Evolutionary conservation across 2,888 invertebrate species (phyloP), one percentile per base, ranked within the genome.

Genomic region (Trissoscelio sp.): DNA sequence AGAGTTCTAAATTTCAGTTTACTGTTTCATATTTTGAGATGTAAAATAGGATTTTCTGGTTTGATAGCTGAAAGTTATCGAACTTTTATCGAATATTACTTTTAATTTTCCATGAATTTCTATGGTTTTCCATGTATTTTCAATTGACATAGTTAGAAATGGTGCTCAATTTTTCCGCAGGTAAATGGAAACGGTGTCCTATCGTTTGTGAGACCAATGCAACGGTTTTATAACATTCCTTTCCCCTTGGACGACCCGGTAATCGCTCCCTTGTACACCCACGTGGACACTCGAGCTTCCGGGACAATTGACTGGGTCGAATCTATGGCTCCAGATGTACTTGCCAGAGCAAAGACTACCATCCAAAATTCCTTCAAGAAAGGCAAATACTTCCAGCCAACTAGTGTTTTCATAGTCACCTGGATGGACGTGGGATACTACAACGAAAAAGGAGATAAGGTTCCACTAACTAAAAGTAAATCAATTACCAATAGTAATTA

Each of bases 101-200:
- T n/a, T n/a, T n/a, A n/a, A n/a, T n/a, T n/a, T n/a, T n/a, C n/a
- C n/a, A n/a, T n/a, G n/a, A n/a, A n/a, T n/a, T n/a, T n/a, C n/a
- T n/a, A n/a, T n/a, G n/a, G n/a, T n/a, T n/a, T n/a, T n/a, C n/a
- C n/a, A n/a, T n/a, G n/a, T n/a, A n/a, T n/a, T n/a, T n/a, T n/a
- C n/a, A n/a, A n/a, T n/a, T n/a, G n/a, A n/a, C n/a, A n/a, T n/a
- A n/a, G n/a, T n/a, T n/a, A n/a, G n/a, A n/a, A n/a, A n/a, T n/a
- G n/a, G n/a, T 44, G 14, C 14, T 16, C 53, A 62, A 46, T 72
- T 20, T 86, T 91, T 91, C n/a, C n/a, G 6, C 92, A 98, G 98
- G 95, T 98, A 74, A 98, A 98, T 91, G 95, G 95, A 88, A 97
- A 97, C 92, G 98, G 98, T 51, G 94, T 98, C 12, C 90, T 98